These are phyloP conservation scores for Upupa epops DNA, from an alignment of 2,113 vertebrate genomes.

Conservation along the genomic window DNA sequence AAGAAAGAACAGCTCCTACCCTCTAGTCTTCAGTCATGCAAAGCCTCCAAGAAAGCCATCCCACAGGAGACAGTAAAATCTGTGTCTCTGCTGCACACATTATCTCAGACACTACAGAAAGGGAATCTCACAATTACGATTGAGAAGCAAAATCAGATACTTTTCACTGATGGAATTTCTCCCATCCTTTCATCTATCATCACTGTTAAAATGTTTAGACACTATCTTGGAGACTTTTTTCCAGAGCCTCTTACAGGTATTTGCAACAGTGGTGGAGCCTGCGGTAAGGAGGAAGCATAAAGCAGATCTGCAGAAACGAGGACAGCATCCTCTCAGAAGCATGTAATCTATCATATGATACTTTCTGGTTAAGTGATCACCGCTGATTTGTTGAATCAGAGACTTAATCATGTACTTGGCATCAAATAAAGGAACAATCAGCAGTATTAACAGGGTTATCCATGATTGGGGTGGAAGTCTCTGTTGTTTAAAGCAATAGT, in stretches of 20 bases:
- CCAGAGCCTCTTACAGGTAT: background rate
- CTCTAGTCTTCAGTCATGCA: background rate
- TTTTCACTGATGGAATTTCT: background rate
- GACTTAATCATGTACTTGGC: conserved; percentile 21
- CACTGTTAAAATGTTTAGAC: background rate
- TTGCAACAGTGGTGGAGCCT: background rate
- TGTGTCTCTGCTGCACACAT: background rate
- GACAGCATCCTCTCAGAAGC: background rate
- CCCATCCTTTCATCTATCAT: background rate
- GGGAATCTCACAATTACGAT: background rate
- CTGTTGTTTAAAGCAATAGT: conserved; percentile 21
- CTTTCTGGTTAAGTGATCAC: conserved; percentile 39
- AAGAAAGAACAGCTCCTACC: background rate
- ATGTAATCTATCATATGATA: background rate
- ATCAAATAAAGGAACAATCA: background rate
- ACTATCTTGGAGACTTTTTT: background rate
- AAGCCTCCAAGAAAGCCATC: background rate
- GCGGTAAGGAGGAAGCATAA: background rate
- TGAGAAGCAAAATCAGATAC: background rate
- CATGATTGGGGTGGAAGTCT: background rate
- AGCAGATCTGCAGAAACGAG: background rate
- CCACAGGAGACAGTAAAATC: background rate
- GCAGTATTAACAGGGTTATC: conserved; percentile 9
- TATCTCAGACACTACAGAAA: background rate
- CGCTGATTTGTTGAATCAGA: conserved; percentile 39